Conservation (phyloP, 2,797 vertebrate genomes). For the Propithecus deckenii region DNA sequence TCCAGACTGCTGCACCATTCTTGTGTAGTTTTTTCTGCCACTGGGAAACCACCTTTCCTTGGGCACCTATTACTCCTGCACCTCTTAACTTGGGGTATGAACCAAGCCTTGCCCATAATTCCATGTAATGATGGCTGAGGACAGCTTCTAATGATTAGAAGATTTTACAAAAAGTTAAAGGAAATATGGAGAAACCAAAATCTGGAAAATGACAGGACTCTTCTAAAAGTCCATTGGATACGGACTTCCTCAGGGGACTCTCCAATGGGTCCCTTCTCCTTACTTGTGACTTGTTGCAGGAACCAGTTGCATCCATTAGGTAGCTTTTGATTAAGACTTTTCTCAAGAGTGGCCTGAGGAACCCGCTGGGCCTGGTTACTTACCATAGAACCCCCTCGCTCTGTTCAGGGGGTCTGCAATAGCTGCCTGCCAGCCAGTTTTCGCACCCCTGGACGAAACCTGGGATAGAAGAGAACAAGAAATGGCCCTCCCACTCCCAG, state of each 20-base stretch:
- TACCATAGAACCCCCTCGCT: background rate
- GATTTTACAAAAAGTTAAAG: background rate
- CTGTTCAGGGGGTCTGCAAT: background rate
- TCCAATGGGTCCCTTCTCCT: background rate
- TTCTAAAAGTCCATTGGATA: background rate
- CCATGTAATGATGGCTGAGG: background rate
- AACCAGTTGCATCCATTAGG: background rate
- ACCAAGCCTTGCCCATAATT: background rate
- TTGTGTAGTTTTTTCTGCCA: background rate
- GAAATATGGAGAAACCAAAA: background rate
- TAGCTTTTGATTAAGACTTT: background rate
- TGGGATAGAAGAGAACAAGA: too few species aligned
- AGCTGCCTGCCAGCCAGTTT: background rate
- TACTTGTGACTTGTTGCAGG: background rate
- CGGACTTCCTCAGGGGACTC: background rate
- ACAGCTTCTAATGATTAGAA: background rate
- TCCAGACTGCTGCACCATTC: background rate
- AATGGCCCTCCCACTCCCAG: background rate
- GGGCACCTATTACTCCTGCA: background rate
- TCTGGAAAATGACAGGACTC: background rate
- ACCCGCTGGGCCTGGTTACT: background rate
- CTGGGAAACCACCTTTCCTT: background rate
- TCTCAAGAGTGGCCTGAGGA: conserved; percentile 16
- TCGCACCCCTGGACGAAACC: background rate
- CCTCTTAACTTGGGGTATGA: background rate